Conservation (phyloP, 2,797 vertebrate species). For the Gephyroberyx darwinii region DNA sequence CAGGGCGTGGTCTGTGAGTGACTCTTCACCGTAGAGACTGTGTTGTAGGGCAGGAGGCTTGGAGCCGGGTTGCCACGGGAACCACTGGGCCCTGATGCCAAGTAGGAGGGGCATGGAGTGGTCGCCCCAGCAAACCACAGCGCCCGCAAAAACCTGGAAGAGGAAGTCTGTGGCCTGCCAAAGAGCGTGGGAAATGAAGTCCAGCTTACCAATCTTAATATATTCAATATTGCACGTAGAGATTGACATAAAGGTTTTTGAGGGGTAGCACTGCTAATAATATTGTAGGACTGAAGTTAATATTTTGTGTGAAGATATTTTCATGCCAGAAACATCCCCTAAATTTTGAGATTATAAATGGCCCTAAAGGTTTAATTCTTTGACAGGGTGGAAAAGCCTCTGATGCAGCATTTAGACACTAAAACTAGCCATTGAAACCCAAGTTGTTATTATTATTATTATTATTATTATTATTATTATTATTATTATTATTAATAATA, state of each 20-base stretch:
- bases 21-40: constrained; percentile 76
- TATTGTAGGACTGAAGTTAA: no score
- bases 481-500: not conserved
- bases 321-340: not conserved
- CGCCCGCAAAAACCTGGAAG: constrained; percentile 86
- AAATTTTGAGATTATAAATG: no score
- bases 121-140: constrained; percentile 91
- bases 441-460: no score
- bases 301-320: not conserved
- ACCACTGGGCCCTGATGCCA: constrained; percentile 87
- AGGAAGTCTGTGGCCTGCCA: constrained; percentile 88
- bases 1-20: constrained; percentile 69
- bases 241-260: not conserved
- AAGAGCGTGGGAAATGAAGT: not conserved
- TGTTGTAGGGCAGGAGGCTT: constrained; percentile 48
- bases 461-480: no score
- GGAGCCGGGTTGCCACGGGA: constrained; percentile 76
- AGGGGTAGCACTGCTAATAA: no score
- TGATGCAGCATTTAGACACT: no score
- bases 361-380: no score
- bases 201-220: not conserved
- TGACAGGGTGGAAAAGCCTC: no score
- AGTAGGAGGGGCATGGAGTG: constrained; percentile 87
- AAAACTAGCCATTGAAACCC: no score
- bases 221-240: not conserved